Base-by-base conservation (phyloP, 2,797 vertebrate genomes). In the Malurus leucopterus region DNA sequence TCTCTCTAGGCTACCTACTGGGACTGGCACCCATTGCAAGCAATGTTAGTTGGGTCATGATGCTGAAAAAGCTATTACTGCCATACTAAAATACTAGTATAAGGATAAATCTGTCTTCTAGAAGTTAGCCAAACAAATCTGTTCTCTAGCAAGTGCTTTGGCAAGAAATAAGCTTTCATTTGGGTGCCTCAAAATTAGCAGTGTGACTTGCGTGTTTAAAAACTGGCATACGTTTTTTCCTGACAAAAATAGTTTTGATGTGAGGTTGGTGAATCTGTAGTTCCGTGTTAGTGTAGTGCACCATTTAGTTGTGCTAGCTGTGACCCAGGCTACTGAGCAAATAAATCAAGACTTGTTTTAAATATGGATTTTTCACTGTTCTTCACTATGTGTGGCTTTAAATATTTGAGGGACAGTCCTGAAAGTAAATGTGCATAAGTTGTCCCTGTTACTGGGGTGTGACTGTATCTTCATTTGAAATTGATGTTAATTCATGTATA, bases 101-200 rank as follows among this genome's bases (percentile, higher is more conserved):
- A 78, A 79, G 76, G 59, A 57, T 91, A 91, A 91, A 88, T 86
- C 84, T 94, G 89, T 91, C 84, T 90, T 90, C 70, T 55, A 78
- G 61, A 95, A 94, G 89, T 91, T 94, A 94, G 70, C 83, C 89
- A 92, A 93, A 93, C 80, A 93, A 92, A 95, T 93, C 85, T 91
- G 89, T 91, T 92, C 73, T 73, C 46, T 76, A 90, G 43, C 70
- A 86, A 94, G 86, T 88, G 70, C 72, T 77, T 91, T 93, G 89
- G 89, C 93, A 94, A 95, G 89, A 91, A 91, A 54, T 23, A 57
- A 86, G 61, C 73, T 88, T 93, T 90, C 70, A 81, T 89, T 94
- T 93, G 89, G 61, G 68, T 92, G 75, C 58, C 43, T 93, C 65
- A 84, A 67, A 94, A 87, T 75, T 73, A 94, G 71, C 73, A 82